Percentiles rank a stretch among this genome's conserved stretches.
phyloP scores from a whole-genome alignment of 2,888 invertebrate genomes.

The Patella ulyssiponensis region DNA sequence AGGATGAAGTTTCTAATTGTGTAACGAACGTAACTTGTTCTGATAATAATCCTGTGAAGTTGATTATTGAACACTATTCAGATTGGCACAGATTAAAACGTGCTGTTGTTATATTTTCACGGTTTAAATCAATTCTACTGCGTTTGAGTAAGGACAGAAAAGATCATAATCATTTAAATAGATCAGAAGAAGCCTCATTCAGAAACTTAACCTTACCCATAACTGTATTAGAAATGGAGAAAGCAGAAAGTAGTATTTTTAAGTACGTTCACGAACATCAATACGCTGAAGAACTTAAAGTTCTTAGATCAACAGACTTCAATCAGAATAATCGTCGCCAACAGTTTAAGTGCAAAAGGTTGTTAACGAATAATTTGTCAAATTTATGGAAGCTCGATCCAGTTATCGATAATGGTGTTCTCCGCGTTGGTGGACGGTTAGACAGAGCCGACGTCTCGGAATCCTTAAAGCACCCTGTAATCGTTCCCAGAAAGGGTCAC shows the following conservation, averaged over 20 bases:
- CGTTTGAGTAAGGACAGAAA: no score
- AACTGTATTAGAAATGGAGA: no score
- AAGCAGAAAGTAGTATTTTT: background rate
- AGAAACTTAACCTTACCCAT: no score
- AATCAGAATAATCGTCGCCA: background rate
- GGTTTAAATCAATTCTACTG: background rate
- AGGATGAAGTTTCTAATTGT: background rate
- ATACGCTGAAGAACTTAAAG: background rate
- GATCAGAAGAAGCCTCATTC: no score
- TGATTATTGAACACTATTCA: background rate
- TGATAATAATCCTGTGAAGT: background rate
- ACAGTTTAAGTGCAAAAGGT: background rate
- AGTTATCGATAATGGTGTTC: background rate
- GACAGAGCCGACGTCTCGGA: background rate
- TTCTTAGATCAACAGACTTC: background rate
- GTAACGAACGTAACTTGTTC: background rate
- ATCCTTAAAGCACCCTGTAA: background rate
- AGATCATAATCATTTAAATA: no score
- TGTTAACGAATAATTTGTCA: no score
- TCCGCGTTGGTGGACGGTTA: background rate
- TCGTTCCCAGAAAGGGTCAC: background rate
- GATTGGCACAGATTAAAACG: background rate
- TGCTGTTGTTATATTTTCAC: background rate
- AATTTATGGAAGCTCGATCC: background rate
- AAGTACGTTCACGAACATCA: background rate